Evolutionary conservation across 2,888 invertebrate species (phyloP), one percentile per base, ranked within the genome.

Genomic region (Osmoderma eremita): DNA sequence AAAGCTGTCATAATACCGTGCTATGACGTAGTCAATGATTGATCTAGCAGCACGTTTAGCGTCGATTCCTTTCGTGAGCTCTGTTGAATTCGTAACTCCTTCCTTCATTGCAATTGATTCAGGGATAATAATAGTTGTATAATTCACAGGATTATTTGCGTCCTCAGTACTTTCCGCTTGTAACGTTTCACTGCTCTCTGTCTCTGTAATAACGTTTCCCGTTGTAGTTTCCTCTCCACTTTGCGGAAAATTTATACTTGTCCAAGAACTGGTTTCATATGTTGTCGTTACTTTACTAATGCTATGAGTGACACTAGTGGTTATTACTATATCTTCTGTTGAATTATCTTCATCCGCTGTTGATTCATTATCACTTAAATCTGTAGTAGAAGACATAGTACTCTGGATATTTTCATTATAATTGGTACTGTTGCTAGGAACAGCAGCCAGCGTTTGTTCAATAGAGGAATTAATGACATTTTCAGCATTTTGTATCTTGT

Each of bases 1-100:
- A 72, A 69, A 63, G 72, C 76, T 74, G 62, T 79, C 80, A 69
- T 79, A 78, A 68, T 80, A 78, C 64, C 77, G 74, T 8, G 81
- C 79, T 61, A 83, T 78, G 10, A 81, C 65, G 65, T 80, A 82
- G 71, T 83, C 82, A 48, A 79, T 75, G 5, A 81, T 68, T n/a
- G 81, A 81, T 67, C 81, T 73, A 22, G 63, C 68, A 30, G 56
- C 70, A 61, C 76, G 67, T 65, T 63, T 66, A 24, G 36, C 41
- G 5, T 30, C 45, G 6, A 10, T 30, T 6, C 30, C 30, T 8
- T 30, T 30, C 6, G 30, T 5, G 10, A 30, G 6, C 5, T 30
- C 24, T 30, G 58, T 65, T 24, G 48, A 42, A 24, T 24, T 65
- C 39, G 58, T 42, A 17, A 30, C 0, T 12, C 17, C 18, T 39